Evolutionary conservation across 2,113 vertebrate species (phyloP).

Genomic region (Megaceryle maxima): DNA sequence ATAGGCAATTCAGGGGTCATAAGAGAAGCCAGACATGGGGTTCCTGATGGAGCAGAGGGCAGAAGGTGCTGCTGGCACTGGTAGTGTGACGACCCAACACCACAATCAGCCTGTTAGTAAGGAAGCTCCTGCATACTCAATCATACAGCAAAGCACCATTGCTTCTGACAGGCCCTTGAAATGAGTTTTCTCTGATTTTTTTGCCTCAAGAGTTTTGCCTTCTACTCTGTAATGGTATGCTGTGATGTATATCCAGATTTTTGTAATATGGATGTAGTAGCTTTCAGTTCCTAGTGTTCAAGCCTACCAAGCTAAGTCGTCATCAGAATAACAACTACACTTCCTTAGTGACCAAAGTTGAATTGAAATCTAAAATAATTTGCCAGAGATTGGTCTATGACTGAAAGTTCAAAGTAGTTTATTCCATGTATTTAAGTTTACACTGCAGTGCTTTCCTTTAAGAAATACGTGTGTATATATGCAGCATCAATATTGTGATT

Average conservation of each 20-base stretch:
- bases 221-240: background rate
- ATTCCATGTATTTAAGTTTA: background rate
- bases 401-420: background rate
- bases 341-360: background rate
- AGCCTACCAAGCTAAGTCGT: background rate
- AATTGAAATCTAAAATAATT: background rate
- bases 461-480: background rate
- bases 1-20: background rate
- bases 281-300: background rate
- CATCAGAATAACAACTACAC: background rate
- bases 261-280: background rate
- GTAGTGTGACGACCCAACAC: accelerated
- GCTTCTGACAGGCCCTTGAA: background rate
- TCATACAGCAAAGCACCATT: accelerated
- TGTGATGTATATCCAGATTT: background rate
- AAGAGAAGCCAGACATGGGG: background rate
- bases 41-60: background rate
- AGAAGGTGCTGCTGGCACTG: background rate
- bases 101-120: background rate
- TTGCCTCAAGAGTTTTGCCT: background rate
- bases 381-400: background rate
- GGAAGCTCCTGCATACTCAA: background rate
- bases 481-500: background rate
- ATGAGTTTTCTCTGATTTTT: background rate
- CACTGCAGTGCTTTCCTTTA: slow-evolving; percentile 46